phyloP scores from a whole-genome alignment of 2,888 invertebrate genomes.

The Ditylenchus weischeri region DNA sequence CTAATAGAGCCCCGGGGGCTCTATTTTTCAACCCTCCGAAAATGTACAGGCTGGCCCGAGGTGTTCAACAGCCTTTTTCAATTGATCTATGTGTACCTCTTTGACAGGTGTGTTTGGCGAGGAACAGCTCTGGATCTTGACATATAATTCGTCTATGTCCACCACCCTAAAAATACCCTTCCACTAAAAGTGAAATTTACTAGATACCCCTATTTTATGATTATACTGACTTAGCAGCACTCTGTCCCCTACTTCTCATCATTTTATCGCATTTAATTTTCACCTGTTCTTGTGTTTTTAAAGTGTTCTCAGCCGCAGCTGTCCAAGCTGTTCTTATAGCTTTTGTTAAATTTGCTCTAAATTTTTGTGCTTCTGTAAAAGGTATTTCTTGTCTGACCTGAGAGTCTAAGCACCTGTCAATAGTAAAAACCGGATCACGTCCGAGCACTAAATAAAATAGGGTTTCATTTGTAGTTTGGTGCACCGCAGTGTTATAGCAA shows the following conservation, averaged over 20 bases:
- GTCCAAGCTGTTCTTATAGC: constrained; percentile 26
- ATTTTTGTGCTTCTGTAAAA: constrained; percentile 12
- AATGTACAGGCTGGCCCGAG: not conserved
- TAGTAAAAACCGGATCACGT: constrained; percentile 28
- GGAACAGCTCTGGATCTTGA: constrained; percentile 13
- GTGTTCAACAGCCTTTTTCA: constrained; percentile 16
- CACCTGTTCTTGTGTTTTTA: constrained; percentile 1
- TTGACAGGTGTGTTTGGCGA: constrained; percentile 22
- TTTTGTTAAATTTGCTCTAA: constrained; percentile 12
- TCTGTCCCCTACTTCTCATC: constrained; percentile 16
- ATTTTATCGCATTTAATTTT: constrained; percentile 28
- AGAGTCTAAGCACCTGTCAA: constrained; percentile 28
- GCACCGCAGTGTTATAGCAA: constrained; percentile 34
- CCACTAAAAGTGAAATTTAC: constrained; percentile 26
- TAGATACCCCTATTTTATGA: constrained; percentile 7
- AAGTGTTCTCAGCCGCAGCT: constrained; percentile 9
- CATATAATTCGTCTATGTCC: constrained; percentile 15
- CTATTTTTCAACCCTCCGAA: too few species aligned
- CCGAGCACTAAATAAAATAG: constrained; percentile 34
- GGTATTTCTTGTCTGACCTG: not conserved
- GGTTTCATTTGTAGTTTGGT: constrained; percentile 28
- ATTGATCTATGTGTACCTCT: constrained; percentile 27
- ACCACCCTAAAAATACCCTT: constrained; percentile 17
- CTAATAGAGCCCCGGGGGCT: too few species aligned
- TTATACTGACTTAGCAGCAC: constrained; percentile 16